These are phyloP conservation scores for Steromphala cineraria DNA, from an alignment of 2,888 invertebrate species.

Conservation along the genomic window DNA sequence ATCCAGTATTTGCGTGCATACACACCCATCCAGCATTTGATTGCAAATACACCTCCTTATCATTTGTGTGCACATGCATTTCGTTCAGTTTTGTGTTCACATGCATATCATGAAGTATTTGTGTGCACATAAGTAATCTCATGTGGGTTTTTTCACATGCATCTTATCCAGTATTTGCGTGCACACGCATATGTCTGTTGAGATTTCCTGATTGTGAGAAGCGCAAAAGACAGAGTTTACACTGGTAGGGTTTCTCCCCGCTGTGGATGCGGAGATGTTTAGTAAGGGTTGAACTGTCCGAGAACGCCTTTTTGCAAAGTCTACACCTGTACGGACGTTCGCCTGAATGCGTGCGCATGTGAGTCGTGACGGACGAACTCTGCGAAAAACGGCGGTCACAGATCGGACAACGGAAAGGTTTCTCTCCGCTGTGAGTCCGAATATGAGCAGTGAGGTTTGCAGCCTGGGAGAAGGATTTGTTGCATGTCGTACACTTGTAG, in stretches of 20 bases:
- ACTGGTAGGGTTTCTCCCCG: slow-evolving; percentile 93
- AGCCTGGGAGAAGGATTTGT: slow-evolving; percentile 97
- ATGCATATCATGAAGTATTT: not conserved
- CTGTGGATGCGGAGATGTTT: slow-evolving; percentile 94
- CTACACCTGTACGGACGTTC: slow-evolving; percentile 96
- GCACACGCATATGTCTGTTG: slow-evolving; percentile 99
- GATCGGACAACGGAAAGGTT: slow-evolving; percentile 97
- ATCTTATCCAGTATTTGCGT: slow-evolving; percentile 75
- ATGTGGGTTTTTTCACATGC: not conserved
- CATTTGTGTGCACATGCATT: not conserved
- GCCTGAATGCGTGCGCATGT: slow-evolving; percentile 99
- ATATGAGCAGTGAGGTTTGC: slow-evolving; percentile 98
- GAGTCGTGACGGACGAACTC: slow-evolving; percentile 94
- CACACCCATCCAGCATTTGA: not conserved
- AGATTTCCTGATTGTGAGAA: slow-evolving; percentile 99
- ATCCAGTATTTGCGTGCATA: too few relatives aligned
- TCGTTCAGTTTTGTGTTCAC: not conserved
- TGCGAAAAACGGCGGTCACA: slow-evolving; percentile 98
- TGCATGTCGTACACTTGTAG: slow-evolving; percentile 82
- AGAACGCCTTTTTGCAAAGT: slow-evolving; percentile 98
- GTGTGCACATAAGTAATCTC: not conserved
- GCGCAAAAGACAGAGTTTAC: slow-evolving; percentile 93
- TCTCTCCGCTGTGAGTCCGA: slow-evolving; percentile 96
- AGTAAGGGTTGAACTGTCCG: slow-evolving; percentile 97
- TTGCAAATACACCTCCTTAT: not conserved